Conservation (phyloP, 2,888 invertebrate genomes). For the Idaea dimidiata region DNA sequence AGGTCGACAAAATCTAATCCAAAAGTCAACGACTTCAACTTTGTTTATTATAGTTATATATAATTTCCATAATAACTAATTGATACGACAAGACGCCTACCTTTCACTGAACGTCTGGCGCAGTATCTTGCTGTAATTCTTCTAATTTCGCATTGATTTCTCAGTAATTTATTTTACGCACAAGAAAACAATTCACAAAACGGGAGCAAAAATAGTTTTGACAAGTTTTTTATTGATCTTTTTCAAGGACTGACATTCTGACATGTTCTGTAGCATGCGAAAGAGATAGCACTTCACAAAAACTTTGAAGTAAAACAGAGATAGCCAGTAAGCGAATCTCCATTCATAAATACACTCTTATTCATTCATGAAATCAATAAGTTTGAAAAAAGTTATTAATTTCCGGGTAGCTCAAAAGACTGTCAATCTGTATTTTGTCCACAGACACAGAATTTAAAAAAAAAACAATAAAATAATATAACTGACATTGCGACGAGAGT, state of each 20-base stretch:
- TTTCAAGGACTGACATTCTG: background rate
- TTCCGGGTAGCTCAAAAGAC: background rate
- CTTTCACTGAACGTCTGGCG: background rate
- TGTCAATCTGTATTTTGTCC: too few species aligned
- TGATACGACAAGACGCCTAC: background rate
- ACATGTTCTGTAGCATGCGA: background rate
- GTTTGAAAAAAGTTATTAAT: background rate
- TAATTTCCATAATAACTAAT: background rate
- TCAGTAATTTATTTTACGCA: conserved; percentile 5
- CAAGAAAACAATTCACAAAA: background rate
- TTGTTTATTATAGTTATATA: background rate
- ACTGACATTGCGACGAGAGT: conserved; percentile 36
- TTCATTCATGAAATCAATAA: conserved; percentile 29
- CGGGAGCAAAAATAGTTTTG: background rate
- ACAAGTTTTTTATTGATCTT: background rate
- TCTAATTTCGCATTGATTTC: conserved; percentile 13
- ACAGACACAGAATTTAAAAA: background rate
- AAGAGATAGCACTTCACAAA: background rate
- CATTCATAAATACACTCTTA: background rate
- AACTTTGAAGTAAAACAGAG: background rate
- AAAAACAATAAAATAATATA: conserved; percentile 13
- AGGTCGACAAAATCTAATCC: conserved; percentile 48
- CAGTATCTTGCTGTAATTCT: background rate
- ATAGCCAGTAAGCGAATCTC: background rate
- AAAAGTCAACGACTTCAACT: conserved; percentile 40